These are phyloP conservation scores for Zoanthus sansibaricus DNA, from an alignment of 92 coral and sea anemone genomes.

Conservation along the genomic window DNA sequence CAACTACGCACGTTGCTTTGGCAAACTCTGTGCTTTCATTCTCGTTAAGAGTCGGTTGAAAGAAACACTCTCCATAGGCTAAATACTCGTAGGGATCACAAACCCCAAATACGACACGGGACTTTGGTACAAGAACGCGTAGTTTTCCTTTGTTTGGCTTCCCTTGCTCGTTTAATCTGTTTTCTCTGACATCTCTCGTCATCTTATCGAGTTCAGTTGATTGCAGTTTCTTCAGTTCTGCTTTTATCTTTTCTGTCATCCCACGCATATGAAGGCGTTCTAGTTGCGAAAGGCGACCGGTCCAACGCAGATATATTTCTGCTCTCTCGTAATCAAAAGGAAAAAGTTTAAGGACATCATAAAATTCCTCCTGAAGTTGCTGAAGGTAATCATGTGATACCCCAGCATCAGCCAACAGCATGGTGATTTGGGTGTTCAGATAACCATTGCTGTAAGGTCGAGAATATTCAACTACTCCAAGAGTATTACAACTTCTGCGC, in stretches of 20 bases:
- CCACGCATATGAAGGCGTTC: slow-evolving; percentile 59
- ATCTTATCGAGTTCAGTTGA: slow-evolving; percentile 68
- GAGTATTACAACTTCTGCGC: slow-evolving; percentile 72
- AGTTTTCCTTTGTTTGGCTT: slow-evolving; percentile 64
- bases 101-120: slow-evolving; percentile 91
- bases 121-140: slow-evolving; percentile 86
- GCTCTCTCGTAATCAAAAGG: slow-evolving; percentile 63
- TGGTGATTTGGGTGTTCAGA: slow-evolving; percentile 86
- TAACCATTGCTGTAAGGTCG: slow-evolving; percentile 90
- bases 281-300: slow-evolving; percentile 64
- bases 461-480: slow-evolving; percentile 92
- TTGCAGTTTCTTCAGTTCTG: slow-evolving; percentile 59
- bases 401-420: slow-evolving; percentile 94
- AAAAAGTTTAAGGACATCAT: slow-evolving; percentile 68
- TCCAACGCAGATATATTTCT: slow-evolving; percentile 72
- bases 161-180: slow-evolving; percentile 42
- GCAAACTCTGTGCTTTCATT: slow-evolving; percentile 61
- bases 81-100: slow-evolving; percentile 88
- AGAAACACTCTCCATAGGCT: slow-evolving; percentile 88
- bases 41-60: slow-evolving; percentile 86
- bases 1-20: slow-evolving; percentile 64
- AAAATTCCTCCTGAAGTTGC: slow-evolving; percentile 82
- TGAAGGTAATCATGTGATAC: slow-evolving; percentile 80
- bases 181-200: slow-evolving; percentile 65
- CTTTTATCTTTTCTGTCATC: slow-evolving; percentile 51